phyloP scores from a whole-genome alignment of 1,140 invertebrate genomes.

The Aphelenchoides fujianensis region DNA sequence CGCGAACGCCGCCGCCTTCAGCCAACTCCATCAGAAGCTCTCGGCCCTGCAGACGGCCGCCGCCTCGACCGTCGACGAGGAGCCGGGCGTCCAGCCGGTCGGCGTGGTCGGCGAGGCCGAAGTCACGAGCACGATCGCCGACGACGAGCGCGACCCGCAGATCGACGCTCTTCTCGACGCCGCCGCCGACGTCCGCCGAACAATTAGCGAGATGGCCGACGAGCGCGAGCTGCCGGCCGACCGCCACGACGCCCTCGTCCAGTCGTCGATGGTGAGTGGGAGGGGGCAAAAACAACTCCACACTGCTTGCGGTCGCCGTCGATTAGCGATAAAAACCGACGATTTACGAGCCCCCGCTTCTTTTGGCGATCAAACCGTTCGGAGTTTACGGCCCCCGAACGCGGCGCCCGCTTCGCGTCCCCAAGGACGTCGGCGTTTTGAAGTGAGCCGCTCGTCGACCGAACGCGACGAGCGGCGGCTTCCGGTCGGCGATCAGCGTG shows the following conservation, averaged over 20 bases:
- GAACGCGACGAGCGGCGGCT: too few relatives aligned
- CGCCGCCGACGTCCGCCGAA: not conserved
- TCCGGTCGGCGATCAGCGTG: too few relatives aligned
- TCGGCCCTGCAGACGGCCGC: not conserved
- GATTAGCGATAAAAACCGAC: too few relatives aligned
- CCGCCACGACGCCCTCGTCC: not conserved
- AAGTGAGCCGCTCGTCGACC: not conserved
- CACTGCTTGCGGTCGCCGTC: too few relatives aligned
- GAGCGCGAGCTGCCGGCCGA: not conserved
- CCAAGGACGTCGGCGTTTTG: not conserved
- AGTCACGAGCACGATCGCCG: not conserved
- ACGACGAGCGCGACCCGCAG: not conserved
- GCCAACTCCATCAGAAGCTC: constrained; percentile 1
- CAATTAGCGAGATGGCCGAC: not conserved
- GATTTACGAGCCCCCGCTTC: too few relatives aligned
- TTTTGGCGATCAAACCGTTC: constrained; percentile 5
- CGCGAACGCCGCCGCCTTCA: not conserved
- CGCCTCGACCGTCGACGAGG: not conserved
- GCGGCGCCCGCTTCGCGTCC: not conserved
- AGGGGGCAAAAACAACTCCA: too few relatives aligned
- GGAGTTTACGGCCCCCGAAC: not conserved
- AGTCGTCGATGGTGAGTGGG: constrained; percentile 9
- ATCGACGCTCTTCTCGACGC: not conserved
- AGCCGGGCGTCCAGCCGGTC: not conserved
- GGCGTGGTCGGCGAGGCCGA: not conserved